Evolutionary conservation across 2,797 vertebrate genomes (phyloP), one percentile per base, ranked within the genome.

Genomic region (Gadopsis marmoratus): DNA sequence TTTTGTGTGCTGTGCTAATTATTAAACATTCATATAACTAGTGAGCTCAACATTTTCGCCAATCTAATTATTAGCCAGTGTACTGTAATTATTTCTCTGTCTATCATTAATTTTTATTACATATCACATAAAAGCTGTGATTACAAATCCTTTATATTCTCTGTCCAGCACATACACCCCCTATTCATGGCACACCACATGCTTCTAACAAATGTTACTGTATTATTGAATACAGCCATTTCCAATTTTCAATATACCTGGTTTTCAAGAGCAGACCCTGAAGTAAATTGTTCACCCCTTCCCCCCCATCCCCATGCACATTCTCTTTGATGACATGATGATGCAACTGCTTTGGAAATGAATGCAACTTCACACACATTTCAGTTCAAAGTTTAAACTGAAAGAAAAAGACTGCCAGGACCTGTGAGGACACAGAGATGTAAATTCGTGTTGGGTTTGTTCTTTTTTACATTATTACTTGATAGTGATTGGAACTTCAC

Each of bases 261-360:
- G 33, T 61, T 71, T 71, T 83, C 50, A 77, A 72, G 65, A 63
- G 73, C 29, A 3, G 67, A 84, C 45, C 79, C 87, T 68, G 70
- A 74, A 83, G 80, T 65, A 66, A 85, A 70, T 72, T 78, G 47
- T 77, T 73, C 61, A 55, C 63, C 45, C 23, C 31, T 58, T 76
- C 64, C 48, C 6, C 67, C 21, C 33, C 17, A 62, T 19, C 61
- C 11, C 35, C 41, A 26, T 31, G 41, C 53, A 63, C 56, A 58
- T 79, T 73, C 75, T 67, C 71, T 80, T 74, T 84, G 33, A 82
- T 29, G 26, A 50, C 73, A 60, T 55, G 37, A 84, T 93, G 91
- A 93, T 88, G 92, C 85, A 92, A 93, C 81, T 16, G 29, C 60
- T 47, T 61, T 63, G 33, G 71, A 83, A 89, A 88, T 82, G 48